A percentile compares a stretch with the other conserved stretches of the same genome.
These are phyloP conservation scores for Struthio camelus DNA, from an alignment of 2,113 vertebrate genomes.

Conservation along the genomic window DNA sequence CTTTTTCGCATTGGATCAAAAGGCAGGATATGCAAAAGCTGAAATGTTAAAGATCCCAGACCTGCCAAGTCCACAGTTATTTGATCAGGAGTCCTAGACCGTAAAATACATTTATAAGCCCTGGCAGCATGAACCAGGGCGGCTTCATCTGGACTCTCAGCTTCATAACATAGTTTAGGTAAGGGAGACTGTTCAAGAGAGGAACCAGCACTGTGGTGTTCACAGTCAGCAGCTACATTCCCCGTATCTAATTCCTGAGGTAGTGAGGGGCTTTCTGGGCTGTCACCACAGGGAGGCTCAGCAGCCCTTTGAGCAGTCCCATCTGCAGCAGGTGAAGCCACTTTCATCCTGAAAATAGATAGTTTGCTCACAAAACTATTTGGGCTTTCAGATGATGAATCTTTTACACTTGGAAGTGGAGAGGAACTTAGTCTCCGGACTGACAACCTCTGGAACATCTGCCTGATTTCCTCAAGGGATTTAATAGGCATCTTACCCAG, in stretches of 20 bases:
- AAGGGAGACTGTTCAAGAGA: background rate
- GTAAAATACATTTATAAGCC: conserved; percentile 82
- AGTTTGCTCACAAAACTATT: conserved; percentile 74
- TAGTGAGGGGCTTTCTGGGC: background rate
- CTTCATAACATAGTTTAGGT: conserved; percentile 77
- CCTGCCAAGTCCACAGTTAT: conserved; percentile 84
- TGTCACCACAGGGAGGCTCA: background rate
- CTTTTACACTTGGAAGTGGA: conserved; percentile 56
- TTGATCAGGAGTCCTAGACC: conserved; percentile 82
- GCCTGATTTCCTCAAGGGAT: conserved; percentile 88
- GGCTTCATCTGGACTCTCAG: conserved; percentile 81
- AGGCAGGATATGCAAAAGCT: conserved; percentile 88
- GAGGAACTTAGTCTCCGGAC: conserved; percentile 76
- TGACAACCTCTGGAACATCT: conserved; percentile 86
- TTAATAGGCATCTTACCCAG: conserved; percentile 75
- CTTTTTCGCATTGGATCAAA: conserved; percentile 91
- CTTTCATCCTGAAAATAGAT: conserved; percentile 75
- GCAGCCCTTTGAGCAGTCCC: background rate
- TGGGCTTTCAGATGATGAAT: conserved; percentile 64
- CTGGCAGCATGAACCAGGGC: conserved; percentile 80
- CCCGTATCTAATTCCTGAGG: background rate
- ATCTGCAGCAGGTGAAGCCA: conserved; percentile 54
- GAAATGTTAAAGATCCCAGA: conserved; percentile 81
- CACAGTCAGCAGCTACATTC: background rate
- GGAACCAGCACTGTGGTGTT: background rate